A percentile compares a stretch with the other conserved stretches of the same genome.
phyloP scores from a whole-genome alignment of 35 echinoderm and acorn worm genomes.

The Ophiothrix spiculata region DNA sequence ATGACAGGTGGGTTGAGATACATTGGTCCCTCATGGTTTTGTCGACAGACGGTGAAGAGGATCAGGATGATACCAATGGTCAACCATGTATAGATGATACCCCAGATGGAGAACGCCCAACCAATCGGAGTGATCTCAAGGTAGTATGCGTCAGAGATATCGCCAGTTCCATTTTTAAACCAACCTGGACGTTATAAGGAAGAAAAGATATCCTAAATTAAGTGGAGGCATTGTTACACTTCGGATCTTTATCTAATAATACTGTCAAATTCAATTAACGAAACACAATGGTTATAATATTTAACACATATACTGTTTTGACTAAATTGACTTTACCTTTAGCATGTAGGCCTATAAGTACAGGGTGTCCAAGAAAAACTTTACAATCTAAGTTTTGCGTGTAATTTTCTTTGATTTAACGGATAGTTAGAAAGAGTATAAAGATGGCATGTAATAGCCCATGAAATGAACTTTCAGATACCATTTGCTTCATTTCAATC shows the following conservation, averaged over 20 bases:
- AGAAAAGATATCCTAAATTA: not conserved
- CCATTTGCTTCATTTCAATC: too few relatives aligned
- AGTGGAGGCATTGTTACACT: not conserved
- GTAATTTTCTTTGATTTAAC: too few relatives aligned
- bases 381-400: not conserved
- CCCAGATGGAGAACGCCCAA: slow-evolving; percentile 65
- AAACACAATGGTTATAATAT: not conserved
- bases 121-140: slow-evolving; percentile 39
- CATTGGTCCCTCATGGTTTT: slow-evolving; percentile 28
- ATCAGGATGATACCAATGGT: slow-evolving; percentile 25
- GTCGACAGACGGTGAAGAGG: slow-evolving; percentile 37
- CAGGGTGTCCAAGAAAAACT: too few relatives aligned
- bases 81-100: slow-evolving; percentile 58
- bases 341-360: too few relatives aligned
- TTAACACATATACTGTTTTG: not conserved
- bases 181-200: slow-evolving; percentile 2
- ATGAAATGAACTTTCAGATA: too few relatives aligned
- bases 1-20: slow-evolving; percentile 60
- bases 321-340: not conserved
- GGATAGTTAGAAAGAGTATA: too few relatives aligned
- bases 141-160: slow-evolving; percentile 36
- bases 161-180: slow-evolving; percentile 32
- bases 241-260: not conserved
- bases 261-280: not conserved
- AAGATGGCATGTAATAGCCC: too few relatives aligned